A percentile compares a stretch with the other conserved stretches of the same genome.
Evolutionary conservation across 2,797 vertebrate genomes (phyloP).

Genomic region (Enteromius thamalakanensis): DNA sequence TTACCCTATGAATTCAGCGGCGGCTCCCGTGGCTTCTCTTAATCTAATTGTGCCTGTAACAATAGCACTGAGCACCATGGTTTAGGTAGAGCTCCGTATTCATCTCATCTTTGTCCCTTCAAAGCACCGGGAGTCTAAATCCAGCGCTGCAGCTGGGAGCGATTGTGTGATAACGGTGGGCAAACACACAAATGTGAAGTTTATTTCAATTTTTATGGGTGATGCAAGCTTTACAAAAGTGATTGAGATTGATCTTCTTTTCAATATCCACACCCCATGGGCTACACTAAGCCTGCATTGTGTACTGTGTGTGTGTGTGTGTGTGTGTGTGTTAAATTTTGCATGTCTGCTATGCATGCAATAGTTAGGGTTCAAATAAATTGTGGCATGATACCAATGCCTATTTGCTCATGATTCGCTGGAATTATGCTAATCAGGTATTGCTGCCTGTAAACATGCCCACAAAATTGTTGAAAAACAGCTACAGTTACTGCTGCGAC

Average conservation of each 20-base stretch:
- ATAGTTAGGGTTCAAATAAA: not conserved
- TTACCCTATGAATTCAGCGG: slow-evolving; percentile 38
- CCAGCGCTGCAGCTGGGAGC: slow-evolving; percentile 47
- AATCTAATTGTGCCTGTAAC: slow-evolving; percentile 50
- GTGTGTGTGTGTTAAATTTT: not conserved
- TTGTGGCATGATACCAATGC: not conserved
- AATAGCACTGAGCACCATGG: slow-evolving; percentile 52
- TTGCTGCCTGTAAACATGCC: not conserved
- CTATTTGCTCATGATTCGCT: not conserved
- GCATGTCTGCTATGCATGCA: not conserved
- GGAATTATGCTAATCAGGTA: slow-evolving; percentile 7
- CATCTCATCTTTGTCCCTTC: slow-evolving; percentile 42
- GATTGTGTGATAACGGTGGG: slow-evolving; percentile 58
- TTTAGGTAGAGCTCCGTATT: slow-evolving; percentile 56
- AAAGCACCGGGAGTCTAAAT: slow-evolving; percentile 41
- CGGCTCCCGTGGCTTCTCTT: slow-evolving; percentile 56
- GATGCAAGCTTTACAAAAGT: slow-evolving; percentile 61
- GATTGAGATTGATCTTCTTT: slow-evolving; percentile 55
- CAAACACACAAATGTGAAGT: slow-evolving; percentile 66
- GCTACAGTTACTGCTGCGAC: not conserved
- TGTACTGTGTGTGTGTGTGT: not conserved
- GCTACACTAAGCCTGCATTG: not conserved
- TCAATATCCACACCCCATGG: slow-evolving; percentile 52
- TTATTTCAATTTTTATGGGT: slow-evolving; percentile 72
- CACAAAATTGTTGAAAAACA: not conserved